These are phyloP conservation scores for Phania funesta DNA, from an alignment of 2,888 invertebrate species.

Conservation along the genomic window DNA sequence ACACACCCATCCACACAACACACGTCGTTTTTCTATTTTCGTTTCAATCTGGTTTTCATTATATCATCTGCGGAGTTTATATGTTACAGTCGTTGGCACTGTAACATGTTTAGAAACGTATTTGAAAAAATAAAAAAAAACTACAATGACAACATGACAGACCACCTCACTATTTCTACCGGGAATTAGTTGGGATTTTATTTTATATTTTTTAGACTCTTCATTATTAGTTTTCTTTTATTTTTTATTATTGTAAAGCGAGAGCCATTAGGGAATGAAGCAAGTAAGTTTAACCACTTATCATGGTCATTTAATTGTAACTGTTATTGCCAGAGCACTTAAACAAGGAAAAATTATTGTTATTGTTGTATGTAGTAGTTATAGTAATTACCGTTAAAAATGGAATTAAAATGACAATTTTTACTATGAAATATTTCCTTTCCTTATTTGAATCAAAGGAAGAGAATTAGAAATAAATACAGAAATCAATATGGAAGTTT, in stretches of 20 bases:
- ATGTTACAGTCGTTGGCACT: background rate
- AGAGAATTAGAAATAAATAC: too few species aligned
- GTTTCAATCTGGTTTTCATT: too few species aligned
- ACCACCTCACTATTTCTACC: constrained; percentile 44
- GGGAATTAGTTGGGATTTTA: constrained; percentile 53
- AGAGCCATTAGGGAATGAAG: constrained; percentile 50
- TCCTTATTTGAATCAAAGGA: too few species aligned
- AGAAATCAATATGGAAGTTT: too few species aligned
- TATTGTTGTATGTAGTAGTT: constrained; percentile 40
- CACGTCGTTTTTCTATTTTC: too few species aligned
- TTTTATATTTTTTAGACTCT: constrained; percentile 10
- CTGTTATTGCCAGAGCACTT: constrained; percentile 52
- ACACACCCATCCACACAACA: too few species aligned
- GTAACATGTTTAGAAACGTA: constrained; percentile 22
- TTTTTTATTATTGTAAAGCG: constrained; percentile 10
- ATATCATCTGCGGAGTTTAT: too few species aligned
- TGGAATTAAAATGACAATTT: constrained; percentile 54
- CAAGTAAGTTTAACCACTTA: constrained; percentile 72
- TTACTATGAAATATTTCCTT: constrained; percentile 39
- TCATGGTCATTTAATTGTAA: constrained; percentile 74
- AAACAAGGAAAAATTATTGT: constrained; percentile 39
- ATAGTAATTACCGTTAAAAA: constrained; percentile 57
- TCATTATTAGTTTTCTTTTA: background rate
- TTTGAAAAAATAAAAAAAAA: background rate
- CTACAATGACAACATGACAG: constrained; percentile 45